These are phyloP conservation scores for Cichlasoma orientale DNA, from an alignment of 2,797 vertebrate genomes.

Conservation along the genomic window DNA sequence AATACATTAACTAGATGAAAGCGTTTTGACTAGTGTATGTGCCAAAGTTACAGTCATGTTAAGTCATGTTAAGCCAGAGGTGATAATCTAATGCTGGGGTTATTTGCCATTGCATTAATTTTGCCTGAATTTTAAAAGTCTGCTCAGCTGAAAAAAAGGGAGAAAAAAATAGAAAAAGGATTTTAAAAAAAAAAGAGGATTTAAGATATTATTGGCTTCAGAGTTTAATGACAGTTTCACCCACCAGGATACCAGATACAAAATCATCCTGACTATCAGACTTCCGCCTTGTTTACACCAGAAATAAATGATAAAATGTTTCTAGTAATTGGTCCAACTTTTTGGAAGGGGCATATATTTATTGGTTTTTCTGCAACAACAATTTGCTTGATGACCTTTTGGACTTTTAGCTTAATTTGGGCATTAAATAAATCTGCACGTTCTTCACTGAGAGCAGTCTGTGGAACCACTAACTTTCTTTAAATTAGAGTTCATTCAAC, in stretches of 20 bases:
- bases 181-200: background rate
- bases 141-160: background rate
- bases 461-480: background rate
- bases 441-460: background rate
- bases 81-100: background rate
- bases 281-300: background rate
- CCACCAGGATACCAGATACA: background rate
- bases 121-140: background rate
- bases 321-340: background rate
- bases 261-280: background rate
- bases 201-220: background rate
- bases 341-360: background rate
- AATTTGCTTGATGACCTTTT: background rate
- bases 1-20: background rate
- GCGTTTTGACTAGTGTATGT: no score
- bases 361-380: background rate
- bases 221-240: background rate
- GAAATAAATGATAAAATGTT: background rate
- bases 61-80: background rate
- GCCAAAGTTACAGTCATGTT: background rate
- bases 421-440: background rate
- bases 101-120: background rate
- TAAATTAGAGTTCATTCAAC: background rate
- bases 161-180: background rate
- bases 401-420: background rate